A percentile compares a stretch with the other conserved stretches of the same genome.
These are phyloP conservation scores for Ceriagrion tenellum DNA, from an alignment of 2,888 invertebrate species.

Conservation along the genomic window DNA sequence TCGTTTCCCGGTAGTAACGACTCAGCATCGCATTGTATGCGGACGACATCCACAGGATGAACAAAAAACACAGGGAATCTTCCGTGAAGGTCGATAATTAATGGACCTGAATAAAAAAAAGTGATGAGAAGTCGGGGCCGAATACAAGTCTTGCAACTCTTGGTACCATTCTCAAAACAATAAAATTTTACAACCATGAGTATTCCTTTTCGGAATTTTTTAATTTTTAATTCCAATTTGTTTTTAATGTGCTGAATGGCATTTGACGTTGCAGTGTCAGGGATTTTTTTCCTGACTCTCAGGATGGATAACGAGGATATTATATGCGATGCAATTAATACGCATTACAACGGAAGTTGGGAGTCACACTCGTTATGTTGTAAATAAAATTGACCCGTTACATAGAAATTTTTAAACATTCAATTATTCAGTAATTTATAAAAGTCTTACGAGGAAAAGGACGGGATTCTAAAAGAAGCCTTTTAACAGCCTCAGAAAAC, in stretches of 20 bases:
- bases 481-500: no score
- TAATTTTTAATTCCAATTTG: background rate
- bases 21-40: background rate
- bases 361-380: no score
- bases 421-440: no score
- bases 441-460: no score
- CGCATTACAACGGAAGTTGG: background rate
- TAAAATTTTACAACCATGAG: background rate
- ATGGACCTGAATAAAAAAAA: background rate
- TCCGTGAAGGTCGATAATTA: background rate
- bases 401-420: no score
- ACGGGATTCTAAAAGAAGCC: no score
- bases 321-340: background rate
- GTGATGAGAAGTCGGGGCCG: background rate
- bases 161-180: background rate
- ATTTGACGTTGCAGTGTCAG: background rate
- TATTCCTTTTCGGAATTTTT: background rate
- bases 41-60: background rate
- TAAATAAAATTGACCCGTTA: no score
- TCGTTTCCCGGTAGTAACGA: background rate
- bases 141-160: background rate
- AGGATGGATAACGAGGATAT: no score
- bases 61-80: background rate
- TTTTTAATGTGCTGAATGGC: background rate
- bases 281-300: no score